Evolutionary conservation across 2,113 vertebrate species (phyloP).

Genomic region (Odobenus rosmarus): DNA sequence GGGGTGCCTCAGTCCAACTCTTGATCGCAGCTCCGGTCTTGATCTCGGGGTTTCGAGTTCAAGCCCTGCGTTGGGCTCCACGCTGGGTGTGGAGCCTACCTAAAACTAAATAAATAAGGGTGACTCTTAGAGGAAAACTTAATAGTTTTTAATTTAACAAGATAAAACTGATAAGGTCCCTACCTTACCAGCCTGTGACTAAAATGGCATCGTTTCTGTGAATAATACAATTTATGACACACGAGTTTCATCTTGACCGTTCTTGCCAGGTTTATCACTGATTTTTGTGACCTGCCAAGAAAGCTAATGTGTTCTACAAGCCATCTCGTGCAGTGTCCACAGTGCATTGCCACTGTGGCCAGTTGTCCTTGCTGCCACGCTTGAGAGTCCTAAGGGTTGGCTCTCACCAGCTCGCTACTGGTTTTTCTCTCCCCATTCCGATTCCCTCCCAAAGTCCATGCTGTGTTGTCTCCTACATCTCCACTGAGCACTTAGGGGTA

Average conservation of each 20-base stretch:
- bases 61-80: not conserved
- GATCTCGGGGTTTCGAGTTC: not conserved
- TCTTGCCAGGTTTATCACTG: not conserved
- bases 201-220: not conserved
- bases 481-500: not conserved
- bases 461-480: slow-evolving; percentile 1
- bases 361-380: not conserved
- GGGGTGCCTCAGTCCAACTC: not conserved
- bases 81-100: not conserved
- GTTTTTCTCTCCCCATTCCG: not conserved
- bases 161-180: not conserved
- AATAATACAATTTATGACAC: not conserved
- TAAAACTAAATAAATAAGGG: not conserved
- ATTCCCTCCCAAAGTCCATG: not conserved
- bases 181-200: not conserved
- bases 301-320: not conserved
- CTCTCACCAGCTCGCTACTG: not conserved
- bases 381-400: not conserved
- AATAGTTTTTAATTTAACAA: not conserved
- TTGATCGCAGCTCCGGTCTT: not conserved
- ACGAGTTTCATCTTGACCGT: not conserved
- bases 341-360: not conserved
- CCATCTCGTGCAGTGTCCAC: not conserved
- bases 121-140: not conserved
- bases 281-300: not conserved